A percentile compares a stretch with the other conserved stretches of the same genome.
Conservation (phyloP, 1,140 invertebrate genomes). For the Magallana ariakensis region DNA sequence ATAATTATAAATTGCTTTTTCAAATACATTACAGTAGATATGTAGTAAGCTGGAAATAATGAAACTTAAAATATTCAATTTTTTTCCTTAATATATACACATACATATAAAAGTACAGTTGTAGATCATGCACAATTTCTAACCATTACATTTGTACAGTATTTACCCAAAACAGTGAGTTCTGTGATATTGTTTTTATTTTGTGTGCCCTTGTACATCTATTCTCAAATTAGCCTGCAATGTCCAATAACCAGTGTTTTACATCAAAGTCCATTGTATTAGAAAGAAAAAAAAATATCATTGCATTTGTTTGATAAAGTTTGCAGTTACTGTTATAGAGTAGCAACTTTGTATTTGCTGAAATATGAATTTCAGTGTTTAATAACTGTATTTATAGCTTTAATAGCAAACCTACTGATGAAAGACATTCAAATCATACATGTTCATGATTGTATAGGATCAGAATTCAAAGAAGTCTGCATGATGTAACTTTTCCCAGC, state of each 20-base stretch:
- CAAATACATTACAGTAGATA: no score
- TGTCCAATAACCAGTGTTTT: neutral
- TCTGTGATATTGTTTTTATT: neutral
- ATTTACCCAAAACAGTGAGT: constrained; percentile 27
- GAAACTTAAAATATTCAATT: no score
- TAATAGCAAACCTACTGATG: neutral
- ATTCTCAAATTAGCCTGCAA: constrained; percentile 15
- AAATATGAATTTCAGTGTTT: neutral
- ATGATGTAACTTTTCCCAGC: no score
- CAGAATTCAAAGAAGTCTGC: no score
- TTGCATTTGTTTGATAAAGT: neutral
- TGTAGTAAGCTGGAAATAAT: no score
- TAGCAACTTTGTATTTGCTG: neutral
- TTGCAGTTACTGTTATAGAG: constrained; percentile 5
- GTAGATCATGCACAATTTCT: constrained; percentile 26
- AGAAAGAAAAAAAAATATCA: neutral
- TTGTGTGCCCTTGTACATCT: constrained; percentile 3
- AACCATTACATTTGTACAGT: constrained; percentile 45
- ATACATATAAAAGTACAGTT: no score
- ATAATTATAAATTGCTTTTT: no score
- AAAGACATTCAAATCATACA: neutral
- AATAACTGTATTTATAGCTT: constrained; percentile 18
- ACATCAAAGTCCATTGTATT: neutral
- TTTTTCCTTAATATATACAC: no score
- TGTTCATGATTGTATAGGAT: no score